Conservation (phyloP, 2,797 vertebrate genomes). For the Myripristis jacobus region DNA sequence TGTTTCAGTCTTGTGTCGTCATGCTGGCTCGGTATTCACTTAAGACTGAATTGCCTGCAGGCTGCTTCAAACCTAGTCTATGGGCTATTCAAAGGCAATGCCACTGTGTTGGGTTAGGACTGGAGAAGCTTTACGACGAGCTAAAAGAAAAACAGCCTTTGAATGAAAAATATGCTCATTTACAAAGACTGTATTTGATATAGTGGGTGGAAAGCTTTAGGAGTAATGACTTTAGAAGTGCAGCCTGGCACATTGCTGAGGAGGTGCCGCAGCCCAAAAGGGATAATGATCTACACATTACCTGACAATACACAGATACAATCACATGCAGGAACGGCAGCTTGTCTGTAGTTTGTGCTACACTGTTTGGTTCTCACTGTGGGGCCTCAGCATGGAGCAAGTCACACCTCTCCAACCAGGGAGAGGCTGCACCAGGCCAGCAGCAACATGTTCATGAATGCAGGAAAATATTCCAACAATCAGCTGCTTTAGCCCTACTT, state of each 20-base stretch:
- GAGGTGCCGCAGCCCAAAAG: conserved; percentile 1
- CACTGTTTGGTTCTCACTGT: conserved; percentile 6
- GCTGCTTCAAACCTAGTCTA: conserved; percentile 43
- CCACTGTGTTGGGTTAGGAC: neutral
- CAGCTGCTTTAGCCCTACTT: conserved; percentile 13
- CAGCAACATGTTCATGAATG: conserved; percentile 67
- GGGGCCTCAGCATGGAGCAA: conserved; percentile 36
- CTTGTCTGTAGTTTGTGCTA: conserved; percentile 2
- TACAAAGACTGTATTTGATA: conserved; percentile 6
- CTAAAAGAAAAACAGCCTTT: neutral
- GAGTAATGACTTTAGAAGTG: neutral
- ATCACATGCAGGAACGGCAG: neutral
- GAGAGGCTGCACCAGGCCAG: conserved; percentile 59
- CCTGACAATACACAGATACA: neutral
- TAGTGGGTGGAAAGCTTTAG: neutral
- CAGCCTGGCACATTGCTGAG: neutral
- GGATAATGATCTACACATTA: neutral
- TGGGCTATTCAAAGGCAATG: conserved; percentile 25
- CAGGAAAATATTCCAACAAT: conserved; percentile 25
- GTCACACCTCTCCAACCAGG: conserved; percentile 40
- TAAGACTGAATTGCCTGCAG: conserved; percentile 17
- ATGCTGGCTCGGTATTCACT: conserved; percentile 32
- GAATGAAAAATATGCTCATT: neutral
- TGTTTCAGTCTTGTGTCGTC: conserved; percentile 58
- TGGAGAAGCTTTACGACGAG: neutral